These are phyloP conservation scores for Pollenia angustigena DNA, from an alignment of 2,888 invertebrate species.

Conservation along the genomic window DNA sequence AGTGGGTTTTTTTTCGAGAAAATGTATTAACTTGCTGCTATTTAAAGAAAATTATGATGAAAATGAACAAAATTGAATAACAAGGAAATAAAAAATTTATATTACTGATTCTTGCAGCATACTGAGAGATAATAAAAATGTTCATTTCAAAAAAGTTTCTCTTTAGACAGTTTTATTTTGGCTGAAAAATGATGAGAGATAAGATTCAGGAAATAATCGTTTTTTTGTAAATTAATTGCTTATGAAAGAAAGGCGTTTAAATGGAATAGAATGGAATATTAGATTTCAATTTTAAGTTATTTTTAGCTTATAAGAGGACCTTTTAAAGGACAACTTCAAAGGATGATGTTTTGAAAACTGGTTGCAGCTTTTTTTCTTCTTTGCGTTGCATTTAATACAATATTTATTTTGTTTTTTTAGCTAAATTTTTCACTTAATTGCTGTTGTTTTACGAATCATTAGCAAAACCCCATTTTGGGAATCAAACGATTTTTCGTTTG, in stretches of 20 bases:
- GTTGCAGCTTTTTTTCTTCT: too few relatives aligned
- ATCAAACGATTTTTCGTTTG: slow-evolving; percentile 1
- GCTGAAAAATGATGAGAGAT: background rate
- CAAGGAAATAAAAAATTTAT: slow-evolving; percentile 7
- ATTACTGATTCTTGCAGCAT: slow-evolving; percentile 1
- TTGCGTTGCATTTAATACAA: too few relatives aligned
- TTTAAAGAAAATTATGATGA: slow-evolving; percentile 15
- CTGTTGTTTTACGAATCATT: background rate
- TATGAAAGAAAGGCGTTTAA: too few relatives aligned
- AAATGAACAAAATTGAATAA: background rate
- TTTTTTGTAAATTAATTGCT: background rate
- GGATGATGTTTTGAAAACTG: too few relatives aligned
- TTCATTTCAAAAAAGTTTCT: slow-evolving; percentile 10
- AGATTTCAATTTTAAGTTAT: too few relatives aligned
- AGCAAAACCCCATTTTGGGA: slow-evolving; percentile 14
- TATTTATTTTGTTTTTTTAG: background rate
- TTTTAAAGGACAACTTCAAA: too few relatives aligned
- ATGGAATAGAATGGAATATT: too few relatives aligned
- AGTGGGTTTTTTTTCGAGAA: background rate
- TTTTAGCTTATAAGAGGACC: too few relatives aligned
- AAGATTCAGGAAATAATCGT: background rate
- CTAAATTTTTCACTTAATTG: slow-evolving; percentile 13
- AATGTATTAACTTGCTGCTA: slow-evolving; percentile 5
- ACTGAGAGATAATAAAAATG: slow-evolving; percentile 49
- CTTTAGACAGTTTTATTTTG: slow-evolving; percentile 16